Base-by-base conservation (phyloP, 2,888 invertebrate species). In the Xanthorhoe spadicearia region DNA sequence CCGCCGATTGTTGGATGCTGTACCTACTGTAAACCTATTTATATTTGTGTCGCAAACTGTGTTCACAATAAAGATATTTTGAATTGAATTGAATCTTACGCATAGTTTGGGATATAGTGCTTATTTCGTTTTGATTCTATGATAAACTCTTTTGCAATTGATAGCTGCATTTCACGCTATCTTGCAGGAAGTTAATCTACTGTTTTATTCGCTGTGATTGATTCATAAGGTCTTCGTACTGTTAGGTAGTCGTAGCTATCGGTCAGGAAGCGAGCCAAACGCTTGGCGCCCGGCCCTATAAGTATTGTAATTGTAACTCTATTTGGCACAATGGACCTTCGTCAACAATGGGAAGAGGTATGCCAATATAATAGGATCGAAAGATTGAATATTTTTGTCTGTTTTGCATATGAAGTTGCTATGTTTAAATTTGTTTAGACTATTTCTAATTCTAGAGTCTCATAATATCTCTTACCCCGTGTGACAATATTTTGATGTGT, bases 261-360 rank as follows among this genome's bases (percentile, higher is more conserved):
- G 54, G 50, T 23, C 66, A 68, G 69, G 71, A 71, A 68, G 54
- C 66, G 67, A 50, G 65, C 64, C 65, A 64, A 64, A 69, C 53
- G 35, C 52, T 58, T 64, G 58, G 69, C 71, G 66, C 66, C 63
- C 58, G 18, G 57, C 74, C 73, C 66, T 68, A 70, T 69, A 75
- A 56, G 73, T 74, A 63, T 48, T 59, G 67, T 69, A 64, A 71
- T 71, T 74, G 66, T 64, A 62, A 69, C 81, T 80, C 65, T 79
- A 80, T 82, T 81, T 74, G 83, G 83, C 70, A 79, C 81, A 80
- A 78, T 77, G 77, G 56, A 68, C 71, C 77, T 76, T 77, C 77
- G 79, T 80, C 74, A 72, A 69, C 55, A 59, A 43, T 56, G 68
- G 70, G 43, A 32, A 61, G 56, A 60, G 50, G 48, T 48, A 35